Base-by-base conservation (phyloP, 1,140 invertebrate genomes). In the Zaprionus tsacasi region DNA sequence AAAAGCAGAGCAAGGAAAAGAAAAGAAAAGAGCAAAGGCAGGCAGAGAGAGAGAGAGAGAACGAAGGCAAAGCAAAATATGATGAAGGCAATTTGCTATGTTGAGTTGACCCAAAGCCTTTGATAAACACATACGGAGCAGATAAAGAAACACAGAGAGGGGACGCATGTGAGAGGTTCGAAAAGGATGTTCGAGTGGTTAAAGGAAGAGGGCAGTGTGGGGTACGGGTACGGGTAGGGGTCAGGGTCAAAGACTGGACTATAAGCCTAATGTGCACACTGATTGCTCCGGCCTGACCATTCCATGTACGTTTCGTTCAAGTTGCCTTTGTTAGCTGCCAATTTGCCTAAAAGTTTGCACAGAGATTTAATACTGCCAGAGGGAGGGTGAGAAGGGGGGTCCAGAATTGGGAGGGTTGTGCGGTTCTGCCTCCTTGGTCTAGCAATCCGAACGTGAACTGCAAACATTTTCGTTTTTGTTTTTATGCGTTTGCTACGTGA, bases 401-500 rank as follows among this genome's bases (percentile, higher is more conserved):
- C 25, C 13, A 7, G 15, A 10, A 15, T n/a, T n/a, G 11, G 12
- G 35, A 33, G 10, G 13, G 10, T 10, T 6, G 30, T 5, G 15
- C 12, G 27, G 7, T 17, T 17, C 6, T 33, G 33, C 10, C 33
- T 21, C 21, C 27, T n/a, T n/a, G 27, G 27, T 35, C 40, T 43
- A 4, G 40, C 40, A 54, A 59, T 70, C 48, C 45, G 57, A 36
- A 55, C n/a, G 36, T 25, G 60, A 70, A 52, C 48, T 65, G 66
- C 43, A 66, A 76, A 87, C 79, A 76, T 77, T 86, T 82, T 76
- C 63, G 64, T 21, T 21, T 21, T 21, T 2, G 21, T 78, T 82
- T 83, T 83, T 82, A 89, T 83, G 81, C 78, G 82, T 85, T 89
- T 89, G 70, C 85, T 88, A 88, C 83, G 85, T 88, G 83, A 88